Base-by-base conservation (phyloP, 2,797 vertebrate species). In the Acanthis flammea region DNA sequence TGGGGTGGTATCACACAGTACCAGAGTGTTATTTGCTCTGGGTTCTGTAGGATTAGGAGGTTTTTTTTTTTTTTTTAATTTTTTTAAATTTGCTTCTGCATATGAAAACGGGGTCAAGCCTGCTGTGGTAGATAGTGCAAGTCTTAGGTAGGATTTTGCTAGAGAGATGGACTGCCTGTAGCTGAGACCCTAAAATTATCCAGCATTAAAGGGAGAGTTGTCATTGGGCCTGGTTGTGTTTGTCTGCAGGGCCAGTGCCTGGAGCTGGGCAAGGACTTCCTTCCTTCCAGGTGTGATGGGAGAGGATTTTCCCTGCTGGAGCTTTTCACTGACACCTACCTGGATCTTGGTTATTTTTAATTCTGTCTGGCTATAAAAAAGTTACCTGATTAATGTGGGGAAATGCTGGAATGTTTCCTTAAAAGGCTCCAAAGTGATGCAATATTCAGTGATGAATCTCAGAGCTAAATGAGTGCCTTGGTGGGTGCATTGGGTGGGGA, bases 101-200 rank as follows among this genome's bases (percentile, higher is more conserved):
- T 77, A n/a, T 60, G 57, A 71, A 72, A 83, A 70, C 1, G 15
- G 71, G 92, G 88, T 96, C 95, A 87, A 77, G 88, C 47, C 90
- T 95, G 93, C 91, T 84, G 70, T 74, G 92, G 86, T 53, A 94
- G 92, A 94, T 78, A 92, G 65, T 41, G 33, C n/a, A 37, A 51
- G 60, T 33, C 83, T 93, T 70, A 48, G 15, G 75, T 12, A 63
- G 91, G 94, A 82, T 96, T 95, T 93, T 79, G 81, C 47, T 50
- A 8, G 58, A 67, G 76, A 53, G 90, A 67, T 61, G 86, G 70
- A 22, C 73, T 75, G 88, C 37, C 47, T 85, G 70, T 60, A 70
- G 28, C 3, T 77, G 68, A 67, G 91, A 65, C 68, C 85, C 72
- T 89, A 10, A 86, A 91, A 47, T 74, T 19, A 73, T n/a, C 57